Evolutionary conservation across 2,888 invertebrate genomes (phyloP).

Genomic region (Acanthosepion lycidas): DNA sequence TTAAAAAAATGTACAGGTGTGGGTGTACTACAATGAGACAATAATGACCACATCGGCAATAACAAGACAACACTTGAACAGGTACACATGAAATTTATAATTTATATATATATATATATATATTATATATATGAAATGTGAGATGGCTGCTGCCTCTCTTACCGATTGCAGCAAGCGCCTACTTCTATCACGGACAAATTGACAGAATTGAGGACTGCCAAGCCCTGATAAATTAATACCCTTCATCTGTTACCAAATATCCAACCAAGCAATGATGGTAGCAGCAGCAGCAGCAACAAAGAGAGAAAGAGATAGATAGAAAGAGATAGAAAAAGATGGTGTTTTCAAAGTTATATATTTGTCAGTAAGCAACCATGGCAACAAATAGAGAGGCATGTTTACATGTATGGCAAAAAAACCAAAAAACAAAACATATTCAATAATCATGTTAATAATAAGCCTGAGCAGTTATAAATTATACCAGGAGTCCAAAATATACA

Average conservation of each 20-base stretch:
- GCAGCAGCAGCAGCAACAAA: slow-evolving; percentile 17
- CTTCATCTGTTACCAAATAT: slow-evolving; percentile 82
- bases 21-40: background rate
- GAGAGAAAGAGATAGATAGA: slow-evolving; percentile 42
- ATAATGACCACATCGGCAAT: background rate
- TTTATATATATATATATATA: background rate
- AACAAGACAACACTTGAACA: background rate
- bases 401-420: background rate
- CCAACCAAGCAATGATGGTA: slow-evolving; percentile 39
- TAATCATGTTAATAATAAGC: background rate
- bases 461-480: background rate
- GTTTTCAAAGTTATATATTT: background rate
- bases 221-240: slow-evolving; percentile 96
- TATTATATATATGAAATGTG: background rate
- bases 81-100: background rate
- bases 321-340: background rate
- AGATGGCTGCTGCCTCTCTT: slow-evolving; percentile 75
- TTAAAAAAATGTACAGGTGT: background rate
- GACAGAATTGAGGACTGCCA: slow-evolving; percentile 95
- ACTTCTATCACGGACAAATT: slow-evolving; percentile 96
- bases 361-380: background rate
- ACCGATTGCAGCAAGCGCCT: slow-evolving; percentile 97
- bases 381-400: background rate
- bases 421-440: background rate
- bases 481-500: background rate